phyloP scores from a whole-genome alignment of 2,113 vertebrate species.

The Thinocorus orbignyianus region DNA sequence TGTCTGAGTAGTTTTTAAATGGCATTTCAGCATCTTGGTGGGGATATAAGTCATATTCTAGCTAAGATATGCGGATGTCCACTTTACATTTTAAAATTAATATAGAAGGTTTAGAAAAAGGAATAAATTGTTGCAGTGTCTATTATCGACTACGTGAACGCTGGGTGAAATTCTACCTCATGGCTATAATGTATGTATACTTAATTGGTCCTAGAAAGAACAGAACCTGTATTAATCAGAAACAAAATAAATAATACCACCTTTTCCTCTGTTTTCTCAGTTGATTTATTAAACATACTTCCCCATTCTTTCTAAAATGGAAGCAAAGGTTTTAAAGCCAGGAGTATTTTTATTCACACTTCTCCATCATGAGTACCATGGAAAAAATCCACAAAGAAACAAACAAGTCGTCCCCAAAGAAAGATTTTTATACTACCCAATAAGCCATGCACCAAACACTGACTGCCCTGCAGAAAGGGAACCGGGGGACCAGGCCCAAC shows the following conservation, averaged over 20 bases:
- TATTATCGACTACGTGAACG: not conserved
- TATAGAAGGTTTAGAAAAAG: not conserved
- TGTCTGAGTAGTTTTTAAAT: not conserved
- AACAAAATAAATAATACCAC: not conserved
- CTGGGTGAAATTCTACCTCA: not conserved
- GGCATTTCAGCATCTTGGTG: not conserved
- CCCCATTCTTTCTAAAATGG: not conserved
- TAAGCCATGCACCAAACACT: not conserved
- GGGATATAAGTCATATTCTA: not conserved
- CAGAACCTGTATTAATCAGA: not conserved
- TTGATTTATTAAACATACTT: not conserved
- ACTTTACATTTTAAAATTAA: not conserved
- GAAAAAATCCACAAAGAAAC: not conserved
- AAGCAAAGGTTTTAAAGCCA: not conserved
- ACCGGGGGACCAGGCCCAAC: not conserved
- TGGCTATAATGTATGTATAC: not conserved
- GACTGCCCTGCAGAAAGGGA: not conserved
- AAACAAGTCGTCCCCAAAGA: not conserved
- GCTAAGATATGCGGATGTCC: not conserved
- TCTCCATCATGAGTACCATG: not conserved
- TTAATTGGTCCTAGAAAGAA: not conserved
- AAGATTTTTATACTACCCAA: not conserved
- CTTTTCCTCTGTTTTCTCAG: not conserved
- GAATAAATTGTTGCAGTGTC: not conserved
- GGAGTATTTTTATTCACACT: not conserved